These are phyloP conservation scores for Calameuta idolon DNA, from an alignment of 2,888 invertebrate species.

Conservation along the genomic window DNA sequence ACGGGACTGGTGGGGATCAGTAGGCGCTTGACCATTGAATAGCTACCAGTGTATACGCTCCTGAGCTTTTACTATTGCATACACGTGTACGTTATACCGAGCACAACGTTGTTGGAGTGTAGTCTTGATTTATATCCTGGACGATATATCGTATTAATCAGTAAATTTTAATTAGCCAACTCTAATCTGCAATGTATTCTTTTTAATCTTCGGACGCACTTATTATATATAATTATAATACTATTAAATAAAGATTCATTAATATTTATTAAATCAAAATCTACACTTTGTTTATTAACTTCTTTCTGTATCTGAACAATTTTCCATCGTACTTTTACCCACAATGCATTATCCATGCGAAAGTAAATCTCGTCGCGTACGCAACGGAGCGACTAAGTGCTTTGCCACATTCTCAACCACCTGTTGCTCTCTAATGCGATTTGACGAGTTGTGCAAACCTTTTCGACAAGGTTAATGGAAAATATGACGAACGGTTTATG, in stretches of 20 bases:
- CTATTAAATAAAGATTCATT: not conserved
- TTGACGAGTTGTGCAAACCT: not conserved
- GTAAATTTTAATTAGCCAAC: not conserved
- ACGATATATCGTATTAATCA: not conserved
- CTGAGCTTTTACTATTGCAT: not conserved
- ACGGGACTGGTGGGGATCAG: constrained; percentile 35
- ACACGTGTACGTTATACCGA: not conserved
- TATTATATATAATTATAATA: not conserved
- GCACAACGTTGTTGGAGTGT: not conserved
- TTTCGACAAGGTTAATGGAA: not conserved
- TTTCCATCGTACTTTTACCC: too few species aligned
- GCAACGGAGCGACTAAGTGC: not conserved
- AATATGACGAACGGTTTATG: not conserved
- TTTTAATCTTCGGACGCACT: not conserved
- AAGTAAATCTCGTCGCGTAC: not conserved
- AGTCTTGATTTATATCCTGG: not conserved
- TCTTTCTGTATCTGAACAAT: not conserved
- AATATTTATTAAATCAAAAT: not conserved
- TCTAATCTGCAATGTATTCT: not conserved
- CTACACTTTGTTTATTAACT: not conserved
- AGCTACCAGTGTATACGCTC: constrained; percentile 15
- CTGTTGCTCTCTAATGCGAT: not conserved
- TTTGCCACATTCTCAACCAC: not conserved
- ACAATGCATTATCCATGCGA: not conserved
- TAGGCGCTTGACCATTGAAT: constrained; percentile 49